A percentile compares a stretch with the other conserved stretches of the same genome.
phyloP scores from a whole-genome alignment of 2,113 vertebrate genomes.

The Pithys albifrons region DNA sequence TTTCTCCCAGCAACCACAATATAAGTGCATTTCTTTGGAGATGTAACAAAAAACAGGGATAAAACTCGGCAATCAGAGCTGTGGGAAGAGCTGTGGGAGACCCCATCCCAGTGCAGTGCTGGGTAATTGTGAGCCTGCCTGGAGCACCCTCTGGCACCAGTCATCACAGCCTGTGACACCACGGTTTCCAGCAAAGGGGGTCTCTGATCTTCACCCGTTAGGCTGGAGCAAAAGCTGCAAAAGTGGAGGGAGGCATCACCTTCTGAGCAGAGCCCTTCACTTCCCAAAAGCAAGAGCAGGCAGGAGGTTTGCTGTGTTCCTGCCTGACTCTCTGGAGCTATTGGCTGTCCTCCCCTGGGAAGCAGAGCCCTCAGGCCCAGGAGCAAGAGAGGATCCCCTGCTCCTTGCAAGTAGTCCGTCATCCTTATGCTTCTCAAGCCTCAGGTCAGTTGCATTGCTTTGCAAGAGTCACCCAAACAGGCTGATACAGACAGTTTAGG shows the following conservation, averaged over 20 bases:
- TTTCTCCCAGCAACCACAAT: neutral
- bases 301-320: neutral
- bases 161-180: neutral
- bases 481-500: neutral
- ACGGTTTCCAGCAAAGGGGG: neutral
- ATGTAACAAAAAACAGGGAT: neutral
- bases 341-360: neutral
- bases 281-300: neutral
- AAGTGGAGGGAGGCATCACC: neutral
- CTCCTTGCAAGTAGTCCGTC: neutral
- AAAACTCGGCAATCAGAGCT: neutral
- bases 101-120: rapidly evolving
- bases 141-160: neutral
- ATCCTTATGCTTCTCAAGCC: neutral
- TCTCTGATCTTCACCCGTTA: neutral
- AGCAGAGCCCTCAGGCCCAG: neutral
- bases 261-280: neutral
- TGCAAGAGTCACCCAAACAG: neutral
- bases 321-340: neutral
- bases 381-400: neutral
- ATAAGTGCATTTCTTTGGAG: neutral
- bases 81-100: neutral
- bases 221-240: neutral
- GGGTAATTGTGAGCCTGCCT: neutral
- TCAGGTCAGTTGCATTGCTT: neutral